Conservation (phyloP, 2,113 vertebrate genomes). For the Heliornis fulica region DNA sequence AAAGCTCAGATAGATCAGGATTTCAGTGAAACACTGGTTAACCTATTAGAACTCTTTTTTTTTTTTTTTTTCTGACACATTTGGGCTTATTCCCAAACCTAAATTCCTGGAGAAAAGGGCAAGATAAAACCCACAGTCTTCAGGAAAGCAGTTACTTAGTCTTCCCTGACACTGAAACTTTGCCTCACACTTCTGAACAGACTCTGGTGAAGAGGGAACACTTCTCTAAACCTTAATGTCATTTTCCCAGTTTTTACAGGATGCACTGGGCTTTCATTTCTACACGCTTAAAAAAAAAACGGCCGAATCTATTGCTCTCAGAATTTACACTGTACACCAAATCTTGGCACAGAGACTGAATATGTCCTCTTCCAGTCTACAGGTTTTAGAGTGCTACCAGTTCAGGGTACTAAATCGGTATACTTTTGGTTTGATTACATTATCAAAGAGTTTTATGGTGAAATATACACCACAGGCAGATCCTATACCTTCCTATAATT, state of each 20-base stretch:
- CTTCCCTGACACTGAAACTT: background rate
- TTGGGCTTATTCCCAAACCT: background rate
- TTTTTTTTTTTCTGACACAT: background rate
- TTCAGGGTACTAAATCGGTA: background rate
- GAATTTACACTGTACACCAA: background rate
- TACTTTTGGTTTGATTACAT: background rate
- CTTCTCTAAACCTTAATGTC: background rate
- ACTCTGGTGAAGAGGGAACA: background rate
- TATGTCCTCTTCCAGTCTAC: background rate
- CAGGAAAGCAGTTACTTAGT: background rate
- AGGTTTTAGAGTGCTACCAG: background rate
- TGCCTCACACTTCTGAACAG: background rate
- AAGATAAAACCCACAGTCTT: background rate
- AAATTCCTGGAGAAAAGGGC: background rate
- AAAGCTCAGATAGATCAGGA: background rate
- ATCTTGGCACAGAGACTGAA: background rate
- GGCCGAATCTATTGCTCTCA: no score
- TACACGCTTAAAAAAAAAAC: no score
- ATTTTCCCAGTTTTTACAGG: background rate
- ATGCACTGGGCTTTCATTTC: background rate
- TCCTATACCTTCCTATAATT: background rate
- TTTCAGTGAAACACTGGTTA: background rate
- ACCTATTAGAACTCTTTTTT: background rate
- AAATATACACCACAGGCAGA: background rate
- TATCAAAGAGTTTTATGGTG: background rate